Evolutionary conservation across 2,888 invertebrate genomes (phyloP), one percentile per base, ranked within the genome.

Genomic region (Nematopogon swammerdamellus): DNA sequence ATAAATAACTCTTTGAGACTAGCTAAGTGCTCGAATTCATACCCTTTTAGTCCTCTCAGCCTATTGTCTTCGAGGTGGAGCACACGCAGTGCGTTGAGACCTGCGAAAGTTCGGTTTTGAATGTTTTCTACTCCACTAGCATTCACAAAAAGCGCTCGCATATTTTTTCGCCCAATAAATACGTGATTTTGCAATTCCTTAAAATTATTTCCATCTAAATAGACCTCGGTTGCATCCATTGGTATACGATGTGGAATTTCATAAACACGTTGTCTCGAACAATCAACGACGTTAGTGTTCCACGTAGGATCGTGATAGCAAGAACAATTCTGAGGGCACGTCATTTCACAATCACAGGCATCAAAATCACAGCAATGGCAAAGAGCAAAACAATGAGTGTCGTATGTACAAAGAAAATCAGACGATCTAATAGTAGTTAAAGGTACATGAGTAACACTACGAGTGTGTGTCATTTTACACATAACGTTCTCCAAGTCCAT

Each of bases 291-390:
- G 69, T 94, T 95, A 51, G 92, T 93, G 59, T 89, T 88, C 93
- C 95, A 96, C 49, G 91, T 90, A 61, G 92, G 91, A 67, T 97
- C 96, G 68, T 95, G 94, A 75, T 93, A 96, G 70, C 97, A 97
- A 56, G 91, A 89, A 72, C 97, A 97, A 66, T 93, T 93, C 60
- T 86, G 85, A 8, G 97, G 97, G 63, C 97, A 97, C 53, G 92
- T 94, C 91, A 95, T 94, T 80, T 96, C 93, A 74, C 97, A 97
- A 73, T 96, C 96, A 67, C 97, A 97, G 43, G 92, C 92, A 63
- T 94, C 94, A 67, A 92, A 96, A 66, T 95, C 95, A 68, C 97
- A 97, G 68, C 97, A 97, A 63, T 94, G 93, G 68, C 97, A 97
- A 29, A 93, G 81, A 25, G 95, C 91, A 62, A 95, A 95, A 71